Percentiles rank a stretch among this genome's conserved stretches.
phyloP scores from a whole-genome alignment of 2,113 vertebrate genomes.

The Semnornis frantzii region DNA sequence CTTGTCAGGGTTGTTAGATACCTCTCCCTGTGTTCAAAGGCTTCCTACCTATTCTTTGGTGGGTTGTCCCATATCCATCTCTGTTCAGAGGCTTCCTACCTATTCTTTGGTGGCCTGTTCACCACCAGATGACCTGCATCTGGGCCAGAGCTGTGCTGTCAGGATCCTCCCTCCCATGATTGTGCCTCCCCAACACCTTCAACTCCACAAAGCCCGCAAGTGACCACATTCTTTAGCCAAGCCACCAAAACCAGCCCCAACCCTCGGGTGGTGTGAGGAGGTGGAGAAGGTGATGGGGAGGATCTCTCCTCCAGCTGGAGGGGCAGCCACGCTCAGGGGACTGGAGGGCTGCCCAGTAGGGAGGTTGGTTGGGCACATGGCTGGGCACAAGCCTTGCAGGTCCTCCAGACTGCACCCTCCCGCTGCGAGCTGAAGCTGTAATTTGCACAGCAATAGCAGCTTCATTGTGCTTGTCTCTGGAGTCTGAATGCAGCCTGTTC shows the following conservation, averaged over 20 bases:
- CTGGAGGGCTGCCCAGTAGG: neutral
- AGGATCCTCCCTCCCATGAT: rapidly evolving
- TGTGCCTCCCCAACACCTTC: neutral
- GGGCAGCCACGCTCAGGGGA: neutral
- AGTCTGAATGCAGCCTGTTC: neutral
- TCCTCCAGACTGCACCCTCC: neutral
- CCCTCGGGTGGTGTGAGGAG: neutral
- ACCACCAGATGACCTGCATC: neutral
- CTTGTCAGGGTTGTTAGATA: neutral
- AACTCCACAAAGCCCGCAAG: neutral
- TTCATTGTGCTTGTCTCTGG: neutral
- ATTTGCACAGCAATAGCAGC: neutral
- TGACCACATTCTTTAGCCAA: neutral
- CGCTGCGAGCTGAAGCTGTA: neutral
- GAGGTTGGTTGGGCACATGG: neutral
- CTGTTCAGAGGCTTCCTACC: neutral
- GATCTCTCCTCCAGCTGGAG: neutral
- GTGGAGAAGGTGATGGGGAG: rapidly evolving
- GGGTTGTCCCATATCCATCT: neutral
- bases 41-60: neutral
- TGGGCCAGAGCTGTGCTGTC: neutral
- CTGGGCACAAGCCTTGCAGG: neutral
- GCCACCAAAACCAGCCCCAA: rapidly evolving
- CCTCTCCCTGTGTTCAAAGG: neutral
- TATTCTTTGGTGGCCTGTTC: neutral